Evolutionary conservation across 2,888 invertebrate genomes (phyloP).

Genomic region (Dolomedes plantarius): DNA sequence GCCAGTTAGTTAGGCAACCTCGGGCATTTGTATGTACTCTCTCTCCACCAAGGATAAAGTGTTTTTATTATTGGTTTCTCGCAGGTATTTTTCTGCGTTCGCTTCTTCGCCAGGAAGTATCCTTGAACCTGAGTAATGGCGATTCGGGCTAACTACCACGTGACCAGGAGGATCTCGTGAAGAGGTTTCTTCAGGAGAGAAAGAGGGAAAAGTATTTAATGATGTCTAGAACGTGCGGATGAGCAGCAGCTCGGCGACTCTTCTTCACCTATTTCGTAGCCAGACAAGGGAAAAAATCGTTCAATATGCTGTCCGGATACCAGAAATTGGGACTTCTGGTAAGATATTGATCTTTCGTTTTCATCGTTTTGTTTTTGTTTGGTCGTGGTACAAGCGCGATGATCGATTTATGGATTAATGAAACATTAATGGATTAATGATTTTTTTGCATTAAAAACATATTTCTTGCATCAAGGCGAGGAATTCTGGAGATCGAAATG

Average conservation of each 20-base stretch:
- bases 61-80: not conserved
- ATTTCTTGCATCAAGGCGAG: no score
- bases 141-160: not conserved
- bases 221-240: conserved; percentile 6
- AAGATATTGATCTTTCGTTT: not conserved
- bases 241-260: not conserved
- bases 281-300: not conserved
- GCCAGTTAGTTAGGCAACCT: not conserved
- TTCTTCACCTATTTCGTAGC: not conserved
- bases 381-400: no score
- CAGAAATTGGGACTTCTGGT: not conserved
- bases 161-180: not conserved
- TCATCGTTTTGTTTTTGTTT: no score
- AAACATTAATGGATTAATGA: no score
- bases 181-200: not conserved
- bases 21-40: not conserved
- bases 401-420: no score
- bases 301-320: not conserved
- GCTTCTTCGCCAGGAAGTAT: not conserved
- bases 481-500: no score
- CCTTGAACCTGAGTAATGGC: conserved; percentile 16
- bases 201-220: not conserved
- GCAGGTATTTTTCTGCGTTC: not conserved
- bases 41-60: not conserved
- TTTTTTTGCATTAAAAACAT: no score